These are phyloP conservation scores for Apis mellifera DNA, from an alignment of 1,140 invertebrate species.

Conservation along the genomic window DNA sequence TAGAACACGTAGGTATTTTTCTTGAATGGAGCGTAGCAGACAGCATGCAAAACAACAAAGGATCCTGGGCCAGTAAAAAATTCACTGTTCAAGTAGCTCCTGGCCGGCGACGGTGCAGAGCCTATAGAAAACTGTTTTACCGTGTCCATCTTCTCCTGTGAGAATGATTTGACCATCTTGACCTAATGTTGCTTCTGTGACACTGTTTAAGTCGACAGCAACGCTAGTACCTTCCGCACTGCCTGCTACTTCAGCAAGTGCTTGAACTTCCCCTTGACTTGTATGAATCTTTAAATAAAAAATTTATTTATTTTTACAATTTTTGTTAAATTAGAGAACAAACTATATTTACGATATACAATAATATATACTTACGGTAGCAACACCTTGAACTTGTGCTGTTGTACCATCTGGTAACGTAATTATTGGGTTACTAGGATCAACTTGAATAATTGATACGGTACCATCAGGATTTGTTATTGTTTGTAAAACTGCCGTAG, in stretches of 20 bases:
- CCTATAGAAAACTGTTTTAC: slow-evolving; percentile 85
- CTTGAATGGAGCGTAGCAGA: slow-evolving; percentile 75
- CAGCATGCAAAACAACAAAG: slow-evolving; percentile 79
- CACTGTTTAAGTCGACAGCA: slow-evolving; percentile 92
- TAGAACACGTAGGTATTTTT: slow-evolving; percentile 60
- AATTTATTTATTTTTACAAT: slow-evolving; percentile 2
- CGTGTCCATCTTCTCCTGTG: slow-evolving; percentile 96
- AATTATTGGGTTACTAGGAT: slow-evolving; percentile 96
- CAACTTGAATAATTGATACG: slow-evolving; percentile 97
- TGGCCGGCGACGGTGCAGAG: slow-evolving; percentile 82
- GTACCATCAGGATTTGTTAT: slow-evolving; percentile 98
- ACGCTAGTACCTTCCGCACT: slow-evolving; percentile 86
- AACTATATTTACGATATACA: too few relatives aligned
- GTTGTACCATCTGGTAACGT: slow-evolving; percentile 97
- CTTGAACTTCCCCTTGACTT: slow-evolving; percentile 89
- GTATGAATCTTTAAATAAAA: slow-evolving; percentile 86
- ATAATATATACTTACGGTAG: slow-evolving; percentile 85
- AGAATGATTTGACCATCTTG: slow-evolving; percentile 97
- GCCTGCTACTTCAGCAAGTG: slow-evolving; percentile 87
- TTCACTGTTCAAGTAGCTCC: slow-evolving; percentile 80
- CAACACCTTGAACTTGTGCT: slow-evolving; percentile 95
- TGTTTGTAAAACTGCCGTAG: slow-evolving; percentile 95
- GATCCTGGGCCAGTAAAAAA: slow-evolving; percentile 70
- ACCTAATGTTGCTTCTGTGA: slow-evolving; percentile 92
- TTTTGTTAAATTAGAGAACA: neutral